Percentiles rank a stretch among this genome's conserved stretches.
Conservation (phyloP, 1,140 invertebrate species). For the Microvelia longipes region DNA sequence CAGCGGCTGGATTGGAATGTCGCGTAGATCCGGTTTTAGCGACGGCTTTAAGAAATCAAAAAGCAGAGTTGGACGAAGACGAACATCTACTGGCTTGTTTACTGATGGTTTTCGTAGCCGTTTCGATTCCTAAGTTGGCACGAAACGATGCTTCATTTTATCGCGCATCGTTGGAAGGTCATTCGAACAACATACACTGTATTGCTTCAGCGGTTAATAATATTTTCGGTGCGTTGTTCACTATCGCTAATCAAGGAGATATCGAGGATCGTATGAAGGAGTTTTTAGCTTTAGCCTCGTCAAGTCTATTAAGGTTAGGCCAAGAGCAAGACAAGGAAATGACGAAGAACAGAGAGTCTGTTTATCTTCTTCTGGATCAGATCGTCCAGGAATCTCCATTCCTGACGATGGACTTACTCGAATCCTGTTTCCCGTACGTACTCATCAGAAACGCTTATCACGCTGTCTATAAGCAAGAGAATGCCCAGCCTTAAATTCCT, state of each 20-base stretch:
- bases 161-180: conserved; percentile 79
- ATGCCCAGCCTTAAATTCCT: conserved; percentile 28
- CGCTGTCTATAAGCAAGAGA: conserved; percentile 79
- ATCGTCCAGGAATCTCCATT: conserved; percentile 96
- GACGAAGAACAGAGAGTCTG: conserved; percentile 84
- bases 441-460: conserved; percentile 92
- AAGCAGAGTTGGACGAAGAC: conserved; percentile 57
- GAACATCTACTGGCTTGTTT: conserved; percentile 90
- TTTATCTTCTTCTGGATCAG: conserved; percentile 84
- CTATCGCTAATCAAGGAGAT: conserved; percentile 84
- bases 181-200: conserved; percentile 96
- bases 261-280: conserved; percentile 97
- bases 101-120: conserved; percentile 96
- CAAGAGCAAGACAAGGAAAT: conserved; percentile 91
- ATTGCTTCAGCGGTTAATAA: conserved; percentile 92
- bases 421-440: conserved; percentile 95
- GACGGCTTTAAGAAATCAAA: conserved; percentile 69
- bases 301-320: conserved; percentile 79
- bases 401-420: conserved; percentile 91
- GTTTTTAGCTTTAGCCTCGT: conserved; percentile 90
- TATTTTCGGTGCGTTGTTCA: conserved; percentile 91
- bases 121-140: conserved; percentile 92
- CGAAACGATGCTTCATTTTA: conserved; percentile 77
- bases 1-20: conserved; percentile 79
- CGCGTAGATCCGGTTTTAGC: conserved; percentile 91